Percentiles rank a stretch among this genome's conserved stretches.
Conservation (phyloP, 2,113 vertebrate species). For the Pollimyrus isidori region DNA sequence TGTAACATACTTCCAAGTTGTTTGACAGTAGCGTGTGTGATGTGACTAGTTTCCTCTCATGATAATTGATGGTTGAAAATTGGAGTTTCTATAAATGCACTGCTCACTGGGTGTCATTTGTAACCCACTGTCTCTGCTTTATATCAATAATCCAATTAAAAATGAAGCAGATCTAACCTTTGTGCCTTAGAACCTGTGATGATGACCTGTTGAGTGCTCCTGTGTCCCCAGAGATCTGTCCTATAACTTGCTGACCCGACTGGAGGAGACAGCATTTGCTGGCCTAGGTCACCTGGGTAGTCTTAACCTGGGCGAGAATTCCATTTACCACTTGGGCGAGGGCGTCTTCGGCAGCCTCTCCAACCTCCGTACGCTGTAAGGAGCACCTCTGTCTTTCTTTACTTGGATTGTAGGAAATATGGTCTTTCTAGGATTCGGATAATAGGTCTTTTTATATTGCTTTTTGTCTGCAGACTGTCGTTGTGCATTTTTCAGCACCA, state of each 20-base stretch:
- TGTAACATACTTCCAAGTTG: not conserved
- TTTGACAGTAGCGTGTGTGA: not conserved
- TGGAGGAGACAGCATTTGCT: conserved; percentile 82
- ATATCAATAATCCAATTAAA: not conserved
- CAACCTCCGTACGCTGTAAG: conserved; percentile 79
- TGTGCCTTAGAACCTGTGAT: not conserved
- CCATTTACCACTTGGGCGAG: conserved; percentile 82
- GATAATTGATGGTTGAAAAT: not conserved
- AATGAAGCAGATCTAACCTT: not conserved
- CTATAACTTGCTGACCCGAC: conserved; percentile 83
- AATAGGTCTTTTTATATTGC: not conserved
- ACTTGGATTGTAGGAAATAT: not conserved
- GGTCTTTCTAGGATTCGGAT: not conserved
- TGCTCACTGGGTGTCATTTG: not conserved
- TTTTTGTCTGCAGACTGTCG: not conserved
- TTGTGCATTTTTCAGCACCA: too few relatives aligned
- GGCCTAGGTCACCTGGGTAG: conserved; percentile 79
- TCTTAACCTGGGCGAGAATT: conserved; percentile 85
- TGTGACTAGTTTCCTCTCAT: not conserved
- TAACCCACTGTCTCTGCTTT: not conserved
- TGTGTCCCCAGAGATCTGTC: conserved; percentile 74
- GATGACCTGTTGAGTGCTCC: not conserved
- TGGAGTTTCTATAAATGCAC: not conserved
- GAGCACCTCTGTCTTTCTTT: not conserved
- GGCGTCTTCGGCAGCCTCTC: conserved; percentile 80